Conservation (phyloP, 2,797 vertebrate genomes). For the Acipenser transmontanus region DNA sequence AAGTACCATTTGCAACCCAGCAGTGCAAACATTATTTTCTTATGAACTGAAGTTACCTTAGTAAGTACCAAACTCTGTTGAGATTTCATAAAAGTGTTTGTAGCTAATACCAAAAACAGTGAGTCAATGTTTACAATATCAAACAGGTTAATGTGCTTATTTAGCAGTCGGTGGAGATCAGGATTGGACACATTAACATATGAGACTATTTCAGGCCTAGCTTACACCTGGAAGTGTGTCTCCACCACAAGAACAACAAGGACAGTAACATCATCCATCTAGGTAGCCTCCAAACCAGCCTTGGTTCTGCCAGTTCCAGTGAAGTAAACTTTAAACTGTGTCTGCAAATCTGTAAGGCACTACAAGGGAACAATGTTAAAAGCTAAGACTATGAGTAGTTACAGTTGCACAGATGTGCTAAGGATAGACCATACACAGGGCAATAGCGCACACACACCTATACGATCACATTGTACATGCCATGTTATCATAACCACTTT, state of each 20-base stretch:
- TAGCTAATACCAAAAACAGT: no score
- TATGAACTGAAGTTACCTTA: no score
- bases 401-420: slow-evolving; percentile 47
- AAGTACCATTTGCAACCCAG: no score
- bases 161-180: not conserved
- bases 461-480: slow-evolving; percentile 88
- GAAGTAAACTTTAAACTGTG: slow-evolving; percentile 72
- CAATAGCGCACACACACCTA: slow-evolving; percentile 61
- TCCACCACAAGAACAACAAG: not conserved
- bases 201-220: slow-evolving; percentile 38
- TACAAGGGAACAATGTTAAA: slow-evolving; percentile 86
- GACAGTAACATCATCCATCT: slow-evolving; percentile 25
- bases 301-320: slow-evolving; percentile 70
- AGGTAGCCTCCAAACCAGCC: slow-evolving; percentile 49
- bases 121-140: no score
- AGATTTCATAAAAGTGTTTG: no score
- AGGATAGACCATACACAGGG: slow-evolving; percentile 68
- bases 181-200: slow-evolving; percentile 20
- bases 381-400: slow-evolving; percentile 71
- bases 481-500: slow-evolving; percentile 81
- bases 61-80: no score
- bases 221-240: slow-evolving; percentile 57
- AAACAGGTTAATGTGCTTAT: not conserved
- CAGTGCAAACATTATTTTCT: no score
- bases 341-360: slow-evolving; percentile 95